These are phyloP conservation scores for Pseudomugil gertrudae DNA, from an alignment of 2,797 vertebrate genomes.

Conservation along the genomic window DNA sequence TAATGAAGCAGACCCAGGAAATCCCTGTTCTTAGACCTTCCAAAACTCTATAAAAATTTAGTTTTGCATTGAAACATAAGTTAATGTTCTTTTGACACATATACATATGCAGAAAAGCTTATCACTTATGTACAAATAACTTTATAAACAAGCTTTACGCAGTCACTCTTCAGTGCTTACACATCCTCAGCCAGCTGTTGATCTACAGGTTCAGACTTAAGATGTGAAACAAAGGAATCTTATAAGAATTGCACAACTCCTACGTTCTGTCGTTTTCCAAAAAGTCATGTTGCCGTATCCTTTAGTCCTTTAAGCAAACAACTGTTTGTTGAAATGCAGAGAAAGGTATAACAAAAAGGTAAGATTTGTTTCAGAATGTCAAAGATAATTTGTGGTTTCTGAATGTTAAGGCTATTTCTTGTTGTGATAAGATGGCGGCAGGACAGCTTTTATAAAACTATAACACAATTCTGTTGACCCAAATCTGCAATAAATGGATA, in stretches of 20 bases:
- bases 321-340: too few relatives aligned
- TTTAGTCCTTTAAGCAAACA: background rate
- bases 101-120: background rate
- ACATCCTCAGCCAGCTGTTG: conserved; percentile 12
- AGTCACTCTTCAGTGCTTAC: background rate
- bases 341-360: background rate
- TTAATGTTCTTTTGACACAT: background rate
- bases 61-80: conserved; percentile 1
- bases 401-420: background rate
- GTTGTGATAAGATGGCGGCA: conserved; percentile 8
- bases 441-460: conserved; percentile 1
- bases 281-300: background rate
- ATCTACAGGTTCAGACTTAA: conserved; percentile 39
- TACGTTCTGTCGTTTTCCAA: too few relatives aligned
- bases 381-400: background rate
- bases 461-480: conserved; percentile 1
- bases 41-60: background rate
- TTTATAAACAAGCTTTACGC: background rate
- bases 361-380: background rate
- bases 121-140: background rate
- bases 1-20: too few relatives aligned
- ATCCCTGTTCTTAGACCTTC: too few relatives aligned
- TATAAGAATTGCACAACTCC: conserved; percentile 34
- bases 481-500: conserved; percentile 20
- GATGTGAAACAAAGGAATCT: conserved; percentile 39